Base-by-base conservation (phyloP, 1,140 invertebrate genomes). In the Sesamia nonagrioides region DNA sequence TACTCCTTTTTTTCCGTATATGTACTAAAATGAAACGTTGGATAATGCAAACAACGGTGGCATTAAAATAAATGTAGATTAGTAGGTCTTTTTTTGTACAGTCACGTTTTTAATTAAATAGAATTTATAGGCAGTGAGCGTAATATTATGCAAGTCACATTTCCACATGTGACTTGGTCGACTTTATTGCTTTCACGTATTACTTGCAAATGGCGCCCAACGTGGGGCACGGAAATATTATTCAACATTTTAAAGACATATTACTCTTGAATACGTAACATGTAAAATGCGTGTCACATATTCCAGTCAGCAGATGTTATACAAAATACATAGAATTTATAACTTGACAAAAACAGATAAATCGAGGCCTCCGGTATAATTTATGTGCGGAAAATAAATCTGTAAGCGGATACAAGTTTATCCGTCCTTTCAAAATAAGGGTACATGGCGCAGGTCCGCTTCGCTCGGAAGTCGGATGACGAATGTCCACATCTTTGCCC, bases 381-480 rank as follows among this genome's bases (percentile, higher is more conserved):
- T 85, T 86, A 86, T 86, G 85, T 82, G 79, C 60, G 83, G 75
- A 79, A 88, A 84, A 89, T 86, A 87, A 86, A 89, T 88, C 84
- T 84, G 83, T 86, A 84, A 86, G 81, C 82, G 84, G 82, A 86
- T 88, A 87, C 83, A 82, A 88, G 84, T 87, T 84, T 88, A 89
- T 89, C 84, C 84, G 77, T 85, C 80, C 82, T 85, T 82, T 89
- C 83, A 86, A 88, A 87, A 87, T 84, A 87, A 82, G 86, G 83
- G 81, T 75, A 82, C 68, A 79, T 60, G 71, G 77, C 72, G 82
- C 58, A 84, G 84, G 85, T 86, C 85, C 80, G 82, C 80, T 84
- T 60, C 78, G 75, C 81, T 50, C 86, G 84, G 83, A 89, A 85
- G 88, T 84, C 78, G 81, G 84, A 89, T 92, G 92, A 94, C 85